Conservation (phyloP, 2,888 invertebrate genomes). For the Calameuta pallipes region DNA sequence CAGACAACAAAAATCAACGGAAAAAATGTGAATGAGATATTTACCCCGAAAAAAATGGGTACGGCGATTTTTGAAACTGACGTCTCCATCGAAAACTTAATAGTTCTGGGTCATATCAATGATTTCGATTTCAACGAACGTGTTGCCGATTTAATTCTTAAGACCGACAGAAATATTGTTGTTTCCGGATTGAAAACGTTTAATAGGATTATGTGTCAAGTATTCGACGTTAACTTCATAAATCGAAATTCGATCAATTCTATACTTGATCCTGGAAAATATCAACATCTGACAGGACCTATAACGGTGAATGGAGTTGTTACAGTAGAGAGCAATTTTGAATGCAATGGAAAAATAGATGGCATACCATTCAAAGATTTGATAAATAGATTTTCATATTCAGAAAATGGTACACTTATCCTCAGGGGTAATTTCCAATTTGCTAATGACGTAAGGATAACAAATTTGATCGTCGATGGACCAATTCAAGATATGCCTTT, state of each 20-base stretch:
- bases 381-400: conserved; percentile 29
- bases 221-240: conserved; percentile 30
- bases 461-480: conserved; percentile 33
- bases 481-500: conserved; percentile 33
- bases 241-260: conserved; percentile 39
- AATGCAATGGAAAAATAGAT: conserved; percentile 39
- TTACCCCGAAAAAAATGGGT: conserved; percentile 27
- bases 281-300: conserved; percentile 44
- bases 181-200: conserved; percentile 40
- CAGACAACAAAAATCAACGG: conserved; percentile 50
- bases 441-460: conserved; percentile 24
- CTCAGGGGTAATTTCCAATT: conserved; percentile 36
- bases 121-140: conserved; percentile 38
- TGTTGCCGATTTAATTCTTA: conserved; percentile 39
- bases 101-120: conserved; percentile 40
- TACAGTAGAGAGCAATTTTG: conserved; percentile 36
- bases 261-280: conserved; percentile 37
- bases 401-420: conserved; percentile 30
- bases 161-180: conserved; percentile 38
- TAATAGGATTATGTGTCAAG: conserved; percentile 31
- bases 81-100: conserved; percentile 38
- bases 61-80: conserved; percentile 35
- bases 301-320: conserved; percentile 44
- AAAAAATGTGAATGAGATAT: conserved; percentile 28
- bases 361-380: conserved; percentile 28